A percentile compares a stretch with the other conserved stretches of the same genome.
Evolutionary conservation across 2,888 invertebrate species (phyloP).

Genomic region (Oxyteleia sp.): DNA sequence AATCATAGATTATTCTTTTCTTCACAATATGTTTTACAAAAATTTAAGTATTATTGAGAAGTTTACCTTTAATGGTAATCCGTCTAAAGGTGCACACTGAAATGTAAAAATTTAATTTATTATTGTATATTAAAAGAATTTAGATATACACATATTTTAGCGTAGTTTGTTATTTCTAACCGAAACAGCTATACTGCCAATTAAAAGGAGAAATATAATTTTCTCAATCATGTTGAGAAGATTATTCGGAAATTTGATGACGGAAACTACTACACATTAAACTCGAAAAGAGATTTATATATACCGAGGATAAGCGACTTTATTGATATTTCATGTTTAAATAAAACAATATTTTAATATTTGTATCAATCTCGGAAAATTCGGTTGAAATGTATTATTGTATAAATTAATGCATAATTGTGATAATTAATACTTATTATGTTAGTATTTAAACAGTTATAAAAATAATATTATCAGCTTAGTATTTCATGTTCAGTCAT

Average conservation of each 20-base stretch:
- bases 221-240: slow-evolving; percentile 29
- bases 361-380: slow-evolving; percentile 39
- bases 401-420: slow-evolving; percentile 29
- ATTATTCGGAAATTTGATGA: neutral
- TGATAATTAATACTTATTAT: slow-evolving; percentile 12
- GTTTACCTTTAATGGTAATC: neutral
- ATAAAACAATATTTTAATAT: slow-evolving; percentile 5
- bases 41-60: too few species aligned
- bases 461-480: slow-evolving; percentile 28
- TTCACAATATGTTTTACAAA: too few species aligned
- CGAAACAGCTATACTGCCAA: slow-evolving; percentile 25
- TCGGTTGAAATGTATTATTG: slow-evolving; percentile 28
- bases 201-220: slow-evolving; percentile 32
- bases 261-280: slow-evolving; percentile 6
- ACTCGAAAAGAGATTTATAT: slow-evolving; percentile 31
- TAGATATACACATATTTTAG: neutral
- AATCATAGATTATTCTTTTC: too few species aligned
- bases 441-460: slow-evolving; percentile 46
- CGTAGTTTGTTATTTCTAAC: slow-evolving; percentile 9
- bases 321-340: slow-evolving; percentile 38
- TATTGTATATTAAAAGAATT: neutral
- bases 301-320: slow-evolving; percentile 16
- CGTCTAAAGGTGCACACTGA: neutral
- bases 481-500: slow-evolving; percentile 4
- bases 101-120: neutral